Conservation (phyloP, 2,797 vertebrate species). For the Pristis pectinata region DNA sequence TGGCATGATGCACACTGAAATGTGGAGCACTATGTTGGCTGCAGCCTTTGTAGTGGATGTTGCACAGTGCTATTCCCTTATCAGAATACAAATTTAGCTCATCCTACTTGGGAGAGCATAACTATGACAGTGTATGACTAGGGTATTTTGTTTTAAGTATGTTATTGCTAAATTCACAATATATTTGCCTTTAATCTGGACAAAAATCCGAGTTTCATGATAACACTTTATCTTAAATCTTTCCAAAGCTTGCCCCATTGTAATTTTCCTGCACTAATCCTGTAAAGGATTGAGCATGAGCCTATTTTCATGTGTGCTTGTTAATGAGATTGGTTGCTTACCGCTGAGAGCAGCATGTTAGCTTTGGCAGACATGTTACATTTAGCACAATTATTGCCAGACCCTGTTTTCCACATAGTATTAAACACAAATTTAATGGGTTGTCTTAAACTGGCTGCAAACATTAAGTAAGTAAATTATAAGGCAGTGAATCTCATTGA, state of each 20-base stretch:
- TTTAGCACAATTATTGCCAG: constrained; percentile 19
- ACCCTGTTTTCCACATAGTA: not conserved
- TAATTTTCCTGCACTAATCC: not conserved
- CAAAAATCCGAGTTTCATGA: not conserved
- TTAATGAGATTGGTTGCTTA: constrained; percentile 17
- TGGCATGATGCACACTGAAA: not conserved
- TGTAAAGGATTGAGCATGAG: not conserved
- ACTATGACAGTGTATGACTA: not conserved
- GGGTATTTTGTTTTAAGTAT: not conserved
- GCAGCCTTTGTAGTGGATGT: not conserved
- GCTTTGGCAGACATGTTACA: not conserved
- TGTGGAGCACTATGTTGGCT: not conserved
- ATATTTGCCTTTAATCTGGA: not conserved
- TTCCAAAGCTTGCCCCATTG: not conserved
- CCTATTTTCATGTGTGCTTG: constrained; percentile 20
- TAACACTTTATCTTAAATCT: not conserved
- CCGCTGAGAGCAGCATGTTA: not conserved
- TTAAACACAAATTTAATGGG: not conserved
- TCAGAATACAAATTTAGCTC: not conserved
- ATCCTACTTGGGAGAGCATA: not conserved
- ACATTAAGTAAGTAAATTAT: not conserved
- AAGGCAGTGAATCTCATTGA: not conserved
- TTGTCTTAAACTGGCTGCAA: not conserved
- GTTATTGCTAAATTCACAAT: too few relatives aligned
- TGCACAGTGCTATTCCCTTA: not conserved